These are phyloP conservation scores for Rhinoptilus africanus DNA, from an alignment of 2,113 vertebrate genomes.

Conservation along the genomic window DNA sequence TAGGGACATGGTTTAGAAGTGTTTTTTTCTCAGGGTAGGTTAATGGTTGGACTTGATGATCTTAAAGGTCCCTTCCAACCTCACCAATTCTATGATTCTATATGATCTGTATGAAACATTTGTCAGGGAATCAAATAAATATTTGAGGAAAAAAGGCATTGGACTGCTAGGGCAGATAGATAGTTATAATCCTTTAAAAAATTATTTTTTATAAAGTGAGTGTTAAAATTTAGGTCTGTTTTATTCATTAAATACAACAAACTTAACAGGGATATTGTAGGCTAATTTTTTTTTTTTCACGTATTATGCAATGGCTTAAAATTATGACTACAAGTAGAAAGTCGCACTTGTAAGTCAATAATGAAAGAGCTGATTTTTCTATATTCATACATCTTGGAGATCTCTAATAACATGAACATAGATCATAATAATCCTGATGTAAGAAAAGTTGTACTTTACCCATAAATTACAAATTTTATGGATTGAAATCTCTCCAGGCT, in stretches of 20 bases:
- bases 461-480: not conserved
- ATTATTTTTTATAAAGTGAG: not conserved
- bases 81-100: too few species aligned
- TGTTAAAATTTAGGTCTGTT: not conserved
- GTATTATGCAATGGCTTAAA: not conserved
- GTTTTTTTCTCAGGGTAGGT: too few species aligned
- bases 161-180: not conserved
- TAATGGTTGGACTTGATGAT: too few species aligned
- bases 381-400: not conserved
- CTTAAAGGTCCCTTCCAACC: too few species aligned
- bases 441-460: not conserved
- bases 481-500: not conserved
- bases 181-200: not conserved
- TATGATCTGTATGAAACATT: not conserved
- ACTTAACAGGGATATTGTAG: not conserved
- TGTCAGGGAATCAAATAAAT: not conserved
- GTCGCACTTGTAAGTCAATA: not conserved
- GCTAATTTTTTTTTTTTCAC: not conserved
- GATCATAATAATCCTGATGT: not conserved
- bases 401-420: not conserved
- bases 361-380: not conserved
- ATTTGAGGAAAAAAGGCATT: not conserved
- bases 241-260: not conserved
- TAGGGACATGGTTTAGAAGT: too few species aligned
- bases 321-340: not conserved